Conservation (phyloP, 2,797 vertebrate species). For the Poeciliopsis infans region DNA sequence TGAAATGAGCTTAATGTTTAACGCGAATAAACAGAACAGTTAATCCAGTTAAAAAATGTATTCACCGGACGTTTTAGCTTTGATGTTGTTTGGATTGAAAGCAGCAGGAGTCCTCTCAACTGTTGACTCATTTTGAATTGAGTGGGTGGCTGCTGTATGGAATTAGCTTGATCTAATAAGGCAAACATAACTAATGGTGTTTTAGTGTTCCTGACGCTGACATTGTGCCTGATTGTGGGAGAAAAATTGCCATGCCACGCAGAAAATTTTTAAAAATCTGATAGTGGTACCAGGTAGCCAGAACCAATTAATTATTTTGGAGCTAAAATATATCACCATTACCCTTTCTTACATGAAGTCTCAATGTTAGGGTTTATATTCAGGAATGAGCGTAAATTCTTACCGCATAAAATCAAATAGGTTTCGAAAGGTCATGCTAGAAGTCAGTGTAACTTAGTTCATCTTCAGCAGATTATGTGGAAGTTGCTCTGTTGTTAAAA, state of each 20-base stretch:
- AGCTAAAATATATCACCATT: background rate
- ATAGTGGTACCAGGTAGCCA: constrained; percentile 10
- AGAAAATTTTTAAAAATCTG: constrained; percentile 25
- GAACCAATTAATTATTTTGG: constrained; percentile 32
- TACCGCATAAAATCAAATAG: background rate
- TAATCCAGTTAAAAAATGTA: constrained; percentile 15
- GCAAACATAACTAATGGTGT: constrained; percentile 69
- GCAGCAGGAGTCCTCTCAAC: constrained; percentile 42
- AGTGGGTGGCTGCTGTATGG: constrained; percentile 64
- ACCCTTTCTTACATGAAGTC: background rate
- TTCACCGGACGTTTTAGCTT: constrained; percentile 45
- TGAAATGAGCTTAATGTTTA: constrained; percentile 17
- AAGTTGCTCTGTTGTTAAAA: background rate
- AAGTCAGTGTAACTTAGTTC: background rate
- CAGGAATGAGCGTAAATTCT: background rate
- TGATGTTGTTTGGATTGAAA: constrained; percentile 50
- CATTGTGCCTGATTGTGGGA: constrained; percentile 64
- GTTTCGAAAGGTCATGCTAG: background rate
- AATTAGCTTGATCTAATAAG: constrained; percentile 70
- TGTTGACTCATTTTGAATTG: constrained; percentile 63
- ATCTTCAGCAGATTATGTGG: background rate
- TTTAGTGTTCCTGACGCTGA: constrained; percentile 59
- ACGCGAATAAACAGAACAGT: constrained; percentile 15
- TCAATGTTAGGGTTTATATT: background rate
- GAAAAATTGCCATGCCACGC: constrained; percentile 56